Evolutionary conservation across 2,797 vertebrate species (phyloP).

Genomic region (Cheirogaleus major): DNA sequence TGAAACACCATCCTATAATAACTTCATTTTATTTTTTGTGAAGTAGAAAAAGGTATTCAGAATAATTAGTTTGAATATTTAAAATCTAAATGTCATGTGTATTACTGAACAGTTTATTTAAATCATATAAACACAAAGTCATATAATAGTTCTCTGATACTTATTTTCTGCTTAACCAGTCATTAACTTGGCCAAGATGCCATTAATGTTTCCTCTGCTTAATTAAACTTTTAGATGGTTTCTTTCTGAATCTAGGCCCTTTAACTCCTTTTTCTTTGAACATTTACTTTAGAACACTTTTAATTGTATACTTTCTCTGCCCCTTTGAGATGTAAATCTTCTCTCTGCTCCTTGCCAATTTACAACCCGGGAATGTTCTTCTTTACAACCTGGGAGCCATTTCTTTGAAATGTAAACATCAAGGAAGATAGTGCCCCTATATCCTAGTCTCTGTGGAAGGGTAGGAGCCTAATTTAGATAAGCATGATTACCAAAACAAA

Average conservation of each 20-base stretch:
- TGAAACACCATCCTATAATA: neutral
- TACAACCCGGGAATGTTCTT: neutral
- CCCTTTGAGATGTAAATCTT: neutral
- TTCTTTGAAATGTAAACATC: neutral
- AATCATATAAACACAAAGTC: neutral
- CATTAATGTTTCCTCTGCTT: neutral
- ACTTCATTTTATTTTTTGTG: neutral
- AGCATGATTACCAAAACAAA: neutral
- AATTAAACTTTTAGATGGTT: neutral
- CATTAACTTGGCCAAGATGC: neutral
- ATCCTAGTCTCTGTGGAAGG: neutral
- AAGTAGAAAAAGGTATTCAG: conserved; percentile 16
- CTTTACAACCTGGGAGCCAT: neutral
- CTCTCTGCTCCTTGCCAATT: neutral
- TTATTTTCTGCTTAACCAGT: neutral
- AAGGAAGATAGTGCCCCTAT: neutral
- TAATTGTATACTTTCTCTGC: neutral
- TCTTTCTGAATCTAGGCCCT: neutral
- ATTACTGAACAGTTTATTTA: neutral
- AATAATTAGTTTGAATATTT: neutral
- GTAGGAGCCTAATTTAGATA: neutral
- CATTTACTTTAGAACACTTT: conserved; percentile 24
- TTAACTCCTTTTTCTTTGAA: neutral
- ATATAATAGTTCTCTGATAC: neutral
- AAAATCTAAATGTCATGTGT: neutral